Percentiles rank a stretch among this genome's conserved stretches.
Conservation (phyloP, 2,888 invertebrate genomes). For the Drosophila mercatorum region DNA sequence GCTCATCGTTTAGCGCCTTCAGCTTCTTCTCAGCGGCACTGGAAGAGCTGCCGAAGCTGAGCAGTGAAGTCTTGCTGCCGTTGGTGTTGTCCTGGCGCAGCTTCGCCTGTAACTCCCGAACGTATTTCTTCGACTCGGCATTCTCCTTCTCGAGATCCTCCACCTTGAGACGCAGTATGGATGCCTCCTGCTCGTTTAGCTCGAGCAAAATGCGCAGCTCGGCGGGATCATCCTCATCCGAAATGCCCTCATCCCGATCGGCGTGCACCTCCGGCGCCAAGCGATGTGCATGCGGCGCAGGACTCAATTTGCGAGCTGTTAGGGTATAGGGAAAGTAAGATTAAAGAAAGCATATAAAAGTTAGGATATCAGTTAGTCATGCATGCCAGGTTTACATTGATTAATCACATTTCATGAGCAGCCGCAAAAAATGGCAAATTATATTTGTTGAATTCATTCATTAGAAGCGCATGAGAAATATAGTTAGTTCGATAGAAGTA, state of each 20-base stretch:
- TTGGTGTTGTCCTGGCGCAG: conserved; percentile 80
- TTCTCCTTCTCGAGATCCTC: conserved; percentile 93
- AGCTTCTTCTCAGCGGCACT: conserved; percentile 78
- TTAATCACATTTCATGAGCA: conserved; percentile 80
- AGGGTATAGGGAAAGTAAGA: not conserved
- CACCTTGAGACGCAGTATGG: conserved; percentile 92
- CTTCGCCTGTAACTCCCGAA: conserved; percentile 91
- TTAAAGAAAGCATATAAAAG: not conserved
- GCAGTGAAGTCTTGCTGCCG: conserved; percentile 62
- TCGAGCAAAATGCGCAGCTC: conserved; percentile 94
- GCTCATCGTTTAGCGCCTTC: conserved; percentile 90
- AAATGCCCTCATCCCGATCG: conserved; percentile 90
- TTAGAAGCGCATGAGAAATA: conserved; percentile 64
- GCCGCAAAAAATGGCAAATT: conserved; percentile 86
- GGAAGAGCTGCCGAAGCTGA: conserved; percentile 56
- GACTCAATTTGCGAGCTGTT: conserved; percentile 89
- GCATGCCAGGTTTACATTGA: conserved; percentile 23
- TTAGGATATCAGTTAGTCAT: not conserved
- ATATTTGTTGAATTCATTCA: conserved; percentile 37
- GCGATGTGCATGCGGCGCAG: conserved; percentile 88
- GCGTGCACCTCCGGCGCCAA: conserved; percentile 88
- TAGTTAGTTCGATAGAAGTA: conserved; percentile 48
- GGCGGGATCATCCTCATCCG: conserved; percentile 92
- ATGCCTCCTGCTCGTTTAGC: conserved; percentile 95
- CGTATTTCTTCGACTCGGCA: conserved; percentile 89